Conservation (phyloP, 53 echinoderm and acorn worm species). For the Crossaster papposus region DNA sequence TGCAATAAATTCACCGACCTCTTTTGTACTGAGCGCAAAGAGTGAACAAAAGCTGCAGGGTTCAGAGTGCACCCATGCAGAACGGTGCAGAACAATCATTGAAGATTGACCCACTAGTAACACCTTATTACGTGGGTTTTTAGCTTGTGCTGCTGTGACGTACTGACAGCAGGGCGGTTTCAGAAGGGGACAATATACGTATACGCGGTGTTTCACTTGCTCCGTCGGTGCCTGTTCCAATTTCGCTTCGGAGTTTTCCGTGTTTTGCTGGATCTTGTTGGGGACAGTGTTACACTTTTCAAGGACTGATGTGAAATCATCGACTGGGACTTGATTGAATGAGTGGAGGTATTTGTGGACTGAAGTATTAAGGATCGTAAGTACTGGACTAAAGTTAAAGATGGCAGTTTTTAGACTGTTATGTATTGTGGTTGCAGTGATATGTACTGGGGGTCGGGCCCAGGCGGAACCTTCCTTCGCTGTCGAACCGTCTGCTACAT, state of each 20-base stretch:
- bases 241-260: too few relatives aligned
- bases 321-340: neutral
- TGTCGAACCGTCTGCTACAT: neutral
- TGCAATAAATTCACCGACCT: neutral
- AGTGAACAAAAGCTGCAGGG: neutral
- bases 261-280: too few relatives aligned
- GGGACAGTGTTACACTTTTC: too few relatives aligned
- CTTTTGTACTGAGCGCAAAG: neutral
- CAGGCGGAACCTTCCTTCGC: conserved; percentile 1
- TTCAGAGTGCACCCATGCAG: neutral
- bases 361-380: neutral
- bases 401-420: conserved; percentile 9
- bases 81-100: neutral
- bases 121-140: too few relatives aligned
- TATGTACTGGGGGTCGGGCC: neutral
- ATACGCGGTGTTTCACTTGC: too few relatives aligned
- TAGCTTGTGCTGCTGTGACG: too few relatives aligned
- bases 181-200: too few relatives aligned
- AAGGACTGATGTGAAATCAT: neutral
- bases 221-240: too few relatives aligned
- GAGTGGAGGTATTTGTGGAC: neutral
- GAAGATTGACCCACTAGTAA: too few relatives aligned
- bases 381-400: neutral
- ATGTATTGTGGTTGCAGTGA: neutral
- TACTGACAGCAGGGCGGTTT: too few relatives aligned